Evolutionary conservation across 2,113 vertebrate species (phyloP).

Genomic region (Rhinolophus ferrumequinum): DNA sequence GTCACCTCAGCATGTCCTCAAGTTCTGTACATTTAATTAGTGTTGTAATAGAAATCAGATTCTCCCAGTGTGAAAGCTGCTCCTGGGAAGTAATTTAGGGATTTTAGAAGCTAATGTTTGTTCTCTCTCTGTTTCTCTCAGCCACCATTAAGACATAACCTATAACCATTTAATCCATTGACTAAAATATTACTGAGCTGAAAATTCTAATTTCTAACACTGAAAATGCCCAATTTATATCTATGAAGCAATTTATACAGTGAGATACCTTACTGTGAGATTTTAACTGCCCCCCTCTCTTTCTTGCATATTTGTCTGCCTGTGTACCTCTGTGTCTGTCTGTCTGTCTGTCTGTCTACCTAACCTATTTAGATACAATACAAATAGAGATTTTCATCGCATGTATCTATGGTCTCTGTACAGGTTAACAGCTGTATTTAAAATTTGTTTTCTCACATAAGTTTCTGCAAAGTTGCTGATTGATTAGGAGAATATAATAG

Average conservation of each 20-base stretch:
- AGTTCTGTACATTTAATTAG: slow-evolving; percentile 19
- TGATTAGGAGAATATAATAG: slow-evolving; percentile 59
- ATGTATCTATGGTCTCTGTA: slow-evolving; percentile 54
- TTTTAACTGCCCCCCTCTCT: neutral
- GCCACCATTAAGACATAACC: neutral
- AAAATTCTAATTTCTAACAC: neutral
- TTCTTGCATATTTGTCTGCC: neutral
- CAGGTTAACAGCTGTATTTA: slow-evolving; percentile 42
- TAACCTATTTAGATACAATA: slow-evolving; percentile 46
- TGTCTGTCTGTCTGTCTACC: neutral
- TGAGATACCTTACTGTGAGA: neutral
- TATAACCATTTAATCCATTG: neutral
- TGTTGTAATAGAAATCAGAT: neutral
- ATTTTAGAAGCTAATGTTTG: neutral
- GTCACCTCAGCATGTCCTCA: neutral
- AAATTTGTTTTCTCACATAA: slow-evolving; percentile 56
- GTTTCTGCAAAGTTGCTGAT: slow-evolving; percentile 63
- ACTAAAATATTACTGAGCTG: slow-evolving; percentile 22
- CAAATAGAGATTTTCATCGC: slow-evolving; percentile 76
- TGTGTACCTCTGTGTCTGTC: neutral
- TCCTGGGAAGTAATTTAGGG: neutral
- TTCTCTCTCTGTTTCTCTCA: neutral
- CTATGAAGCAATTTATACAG: neutral
- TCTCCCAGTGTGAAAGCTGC: neutral
- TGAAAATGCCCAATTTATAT: neutral